phyloP scores from a whole-genome alignment of 2,797 vertebrate species.

The Perodicticus potto region DNA sequence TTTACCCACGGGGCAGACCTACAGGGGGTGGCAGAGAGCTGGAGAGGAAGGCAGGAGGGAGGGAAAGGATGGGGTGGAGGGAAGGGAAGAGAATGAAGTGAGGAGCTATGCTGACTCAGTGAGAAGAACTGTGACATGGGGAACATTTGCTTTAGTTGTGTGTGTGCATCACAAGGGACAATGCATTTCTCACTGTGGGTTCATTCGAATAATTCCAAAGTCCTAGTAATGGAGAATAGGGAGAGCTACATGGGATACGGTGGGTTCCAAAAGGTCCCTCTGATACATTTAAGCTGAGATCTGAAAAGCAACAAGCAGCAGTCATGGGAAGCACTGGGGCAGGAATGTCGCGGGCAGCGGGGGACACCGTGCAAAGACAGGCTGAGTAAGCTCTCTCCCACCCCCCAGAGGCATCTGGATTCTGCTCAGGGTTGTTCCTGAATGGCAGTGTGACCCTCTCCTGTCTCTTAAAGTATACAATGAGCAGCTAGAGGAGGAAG shows the following conservation, averaged over 20 bases:
- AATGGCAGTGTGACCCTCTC: accelerated
- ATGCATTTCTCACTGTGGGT: not conserved
- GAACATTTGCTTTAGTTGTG: not conserved
- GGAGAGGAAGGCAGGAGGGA: too few relatives aligned
- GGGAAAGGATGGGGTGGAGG: not conserved
- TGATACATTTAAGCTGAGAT: not conserved
- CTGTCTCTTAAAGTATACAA: not conserved
- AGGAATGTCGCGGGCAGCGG: not conserved
- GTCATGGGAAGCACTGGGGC: not conserved
- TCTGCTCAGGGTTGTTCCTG: not conserved
- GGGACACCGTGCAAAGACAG: not conserved
- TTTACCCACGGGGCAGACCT: constrained; percentile 70
- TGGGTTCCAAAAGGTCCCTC: not conserved
- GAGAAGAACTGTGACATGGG: not conserved
- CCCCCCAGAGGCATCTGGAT: not conserved
- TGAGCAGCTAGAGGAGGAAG: not conserved
- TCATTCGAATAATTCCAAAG: not conserved
- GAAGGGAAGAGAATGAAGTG: not conserved
- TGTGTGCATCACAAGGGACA: not conserved
- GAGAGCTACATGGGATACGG: not conserved
- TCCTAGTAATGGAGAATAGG: not conserved
- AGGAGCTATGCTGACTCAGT: not conserved
- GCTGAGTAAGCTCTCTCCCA: accelerated
- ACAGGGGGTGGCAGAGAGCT: not conserved
- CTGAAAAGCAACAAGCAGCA: not conserved